Conservation (phyloP, 2,797 vertebrate species). For the Macropodus opercularis region DNA sequence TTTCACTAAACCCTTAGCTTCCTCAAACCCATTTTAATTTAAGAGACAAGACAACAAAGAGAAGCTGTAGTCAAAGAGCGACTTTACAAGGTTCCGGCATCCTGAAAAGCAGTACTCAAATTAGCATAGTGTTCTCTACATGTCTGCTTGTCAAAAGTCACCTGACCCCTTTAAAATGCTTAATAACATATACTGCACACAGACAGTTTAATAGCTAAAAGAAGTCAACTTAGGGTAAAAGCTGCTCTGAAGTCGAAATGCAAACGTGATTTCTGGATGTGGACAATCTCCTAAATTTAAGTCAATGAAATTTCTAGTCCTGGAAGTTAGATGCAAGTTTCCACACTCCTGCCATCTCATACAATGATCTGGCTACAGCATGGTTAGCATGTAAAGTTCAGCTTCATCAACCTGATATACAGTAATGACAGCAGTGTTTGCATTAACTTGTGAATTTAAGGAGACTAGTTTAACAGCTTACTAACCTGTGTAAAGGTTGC, state of each 20-base stretch:
- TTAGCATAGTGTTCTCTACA: slow-evolving; percentile 23
- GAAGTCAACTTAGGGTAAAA: slow-evolving; percentile 21
- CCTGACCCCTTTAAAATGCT: too few relatives aligned
- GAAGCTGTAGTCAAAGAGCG: slow-evolving; percentile 28
- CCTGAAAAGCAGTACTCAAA: slow-evolving; percentile 19
- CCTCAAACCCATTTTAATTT: slow-evolving; percentile 34
- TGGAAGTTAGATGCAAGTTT: slow-evolving; percentile 56
- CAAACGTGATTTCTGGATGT: slow-evolving; percentile 18
- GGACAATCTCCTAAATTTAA: slow-evolving; percentile 21
- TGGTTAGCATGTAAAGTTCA: slow-evolving; percentile 46
- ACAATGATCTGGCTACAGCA: slow-evolving; percentile 40
- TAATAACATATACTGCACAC: slow-evolving; percentile 14
- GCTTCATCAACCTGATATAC: slow-evolving; percentile 47
- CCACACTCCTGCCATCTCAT: slow-evolving; percentile 49
- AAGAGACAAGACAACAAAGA: slow-evolving; percentile 20
- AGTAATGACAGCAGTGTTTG: slow-evolving; percentile 29
- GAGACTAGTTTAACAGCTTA: slow-evolving; percentile 21
- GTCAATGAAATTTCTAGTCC: slow-evolving; percentile 51
- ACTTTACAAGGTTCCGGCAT: slow-evolving; percentile 1
- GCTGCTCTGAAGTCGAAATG: slow-evolving; percentile 10
- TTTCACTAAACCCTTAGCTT: slow-evolving; percentile 53
- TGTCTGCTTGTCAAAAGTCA: too few relatives aligned
- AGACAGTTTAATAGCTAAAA: slow-evolving; percentile 11
- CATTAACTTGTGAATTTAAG: slow-evolving; percentile 22
- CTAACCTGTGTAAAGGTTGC: slow-evolving; percentile 20